Base-by-base conservation (phyloP, 2,888 invertebrate species). In the Autographa gamma region DNA sequence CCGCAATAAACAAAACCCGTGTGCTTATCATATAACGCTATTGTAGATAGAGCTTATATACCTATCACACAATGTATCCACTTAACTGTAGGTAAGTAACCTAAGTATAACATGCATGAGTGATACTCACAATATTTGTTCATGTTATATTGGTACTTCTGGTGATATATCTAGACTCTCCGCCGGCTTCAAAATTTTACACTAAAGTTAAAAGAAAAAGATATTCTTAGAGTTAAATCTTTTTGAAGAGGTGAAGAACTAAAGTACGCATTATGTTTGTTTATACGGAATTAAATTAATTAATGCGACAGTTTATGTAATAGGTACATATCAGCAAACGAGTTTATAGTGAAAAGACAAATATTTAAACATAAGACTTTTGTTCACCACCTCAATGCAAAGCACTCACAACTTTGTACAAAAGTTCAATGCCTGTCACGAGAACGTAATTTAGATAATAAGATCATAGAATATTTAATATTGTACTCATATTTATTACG, bases 331-430 rank as follows among this genome's bases (percentile, higher is more conserved):
- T 48, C 63, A 59, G 48, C 19, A 32, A 32, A 63, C 18, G 32
- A 60, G 43, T 34, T 19, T n/a, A 69, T 41, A 31, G 69, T 59
- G 5, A 67, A 48, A 32, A 18, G 32, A 31, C 66, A 54, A 72
- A 60, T 62, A 72, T 76, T 61, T 48, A 59, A 73, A 69, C 61
- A 66, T 60, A 43, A 61, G 65, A 63, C 81, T 79, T 82, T 81
- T 71, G 76, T 85, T 86, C 84, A 74, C 76, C 86, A 86, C 84
- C 81, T 77, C 74, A 81, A 81, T 75, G 66, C 74, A 80, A 79
- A 80, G 76, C 84, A 85, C 81, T 85, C 87, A 91, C 93, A 93
- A 93, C 93, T 93, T 93, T 93, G 93, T 93, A 93, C 93, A 92
- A 93, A 93, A 93, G 92, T 92, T 93, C 90, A 93, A 92, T 86